Percentiles rank a stretch among this genome's conserved stretches.
Evolutionary conservation across 2,113 vertebrate genomes (phyloP).

Genomic region (Diadophis punctatus): DNA sequence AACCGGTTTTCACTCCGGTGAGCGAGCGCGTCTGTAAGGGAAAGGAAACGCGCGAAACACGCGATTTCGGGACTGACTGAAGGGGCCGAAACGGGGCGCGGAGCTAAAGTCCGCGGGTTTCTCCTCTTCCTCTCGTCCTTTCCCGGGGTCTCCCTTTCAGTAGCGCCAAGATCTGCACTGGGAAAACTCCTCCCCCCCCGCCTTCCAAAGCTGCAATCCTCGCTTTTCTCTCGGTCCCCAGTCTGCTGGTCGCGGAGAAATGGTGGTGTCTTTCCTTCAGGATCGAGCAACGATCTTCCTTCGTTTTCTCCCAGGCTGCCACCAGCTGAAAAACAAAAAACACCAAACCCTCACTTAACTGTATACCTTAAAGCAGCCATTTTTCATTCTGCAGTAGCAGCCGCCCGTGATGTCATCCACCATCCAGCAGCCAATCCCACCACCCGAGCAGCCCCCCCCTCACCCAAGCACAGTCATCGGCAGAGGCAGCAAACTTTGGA

Average conservation of each 20-base stretch:
- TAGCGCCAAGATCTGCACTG: not conserved
- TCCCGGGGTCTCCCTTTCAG: not conserved
- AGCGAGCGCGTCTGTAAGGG: not conserved
- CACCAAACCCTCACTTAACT: not conserved
- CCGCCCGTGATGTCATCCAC: constrained; percentile 56
- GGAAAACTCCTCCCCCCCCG: not conserved
- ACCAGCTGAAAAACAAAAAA: not conserved
- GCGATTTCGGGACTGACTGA: not conserved
- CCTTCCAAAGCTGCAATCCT: not conserved
- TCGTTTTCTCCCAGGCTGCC: not conserved
- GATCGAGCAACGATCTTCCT: not conserved
- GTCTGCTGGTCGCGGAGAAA: not conserved
- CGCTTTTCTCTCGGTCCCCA: not conserved
- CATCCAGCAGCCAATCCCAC: not conserved
- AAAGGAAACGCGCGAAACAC: not conserved
- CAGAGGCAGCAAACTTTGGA: not conserved
- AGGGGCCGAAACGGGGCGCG: not conserved
- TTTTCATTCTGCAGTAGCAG: constrained; percentile 43
- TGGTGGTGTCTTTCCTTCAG: not conserved
- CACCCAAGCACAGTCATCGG: not conserved
- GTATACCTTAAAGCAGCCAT: constrained; percentile 57
- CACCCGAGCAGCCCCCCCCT: not conserved
- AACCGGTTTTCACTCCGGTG: not conserved
- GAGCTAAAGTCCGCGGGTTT: not conserved
- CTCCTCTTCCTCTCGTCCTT: not conserved